Evolutionary conservation across 2,888 invertebrate genomes (phyloP), one percentile per base, ranked within the genome.

Genomic region (Oligia strigilis): DNA sequence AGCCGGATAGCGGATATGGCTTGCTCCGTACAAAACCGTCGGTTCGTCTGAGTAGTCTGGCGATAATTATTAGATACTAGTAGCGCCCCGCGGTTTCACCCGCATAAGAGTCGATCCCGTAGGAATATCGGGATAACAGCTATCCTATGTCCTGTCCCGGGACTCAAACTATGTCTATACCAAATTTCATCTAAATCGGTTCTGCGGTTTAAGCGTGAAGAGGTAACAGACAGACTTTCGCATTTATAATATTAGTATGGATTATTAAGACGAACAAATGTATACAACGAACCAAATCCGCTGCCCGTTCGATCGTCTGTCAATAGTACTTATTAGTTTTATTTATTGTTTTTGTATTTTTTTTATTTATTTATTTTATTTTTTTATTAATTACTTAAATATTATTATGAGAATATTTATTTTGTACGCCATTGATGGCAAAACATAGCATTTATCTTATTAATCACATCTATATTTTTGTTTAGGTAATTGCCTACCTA

Each of bases 321-420:
- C n/a, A 40, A 60, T 43, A 62, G 14, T 60, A 29, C 29, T 29
- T 29, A 6, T 60, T n/a, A 40, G 17, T 60, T 58, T 58, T 40
- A 58, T 11, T 23, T 43, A 13, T 8, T 23, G 3, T 8, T 23
- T 67, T 43, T 43, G 1, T 55, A 8, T 17, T 36, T 36, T 52
- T 36, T 71, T 23, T 23, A 13, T 52, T 36, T 14, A 29, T 19
- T 52, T 55, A 23, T 71, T 40, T 60, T 72, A 17, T 5, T 52
- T 52, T 52, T 36, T 55, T 40, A n/a, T 60, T n/a, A 60, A 36
- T 55, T 23, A 23, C 9, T 55, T 5, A n/a, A 60, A 71, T 58
- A 40, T 1, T 40, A 71, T 71, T 71, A 71, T 71, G 71, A 72
- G 72, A 62, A 72, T 72, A 72, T 72, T 71, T 17, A n/a, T 58